Evolutionary conservation across 2,888 invertebrate genomes (phyloP).

Genomic region (Agrilus cyanescens): DNA sequence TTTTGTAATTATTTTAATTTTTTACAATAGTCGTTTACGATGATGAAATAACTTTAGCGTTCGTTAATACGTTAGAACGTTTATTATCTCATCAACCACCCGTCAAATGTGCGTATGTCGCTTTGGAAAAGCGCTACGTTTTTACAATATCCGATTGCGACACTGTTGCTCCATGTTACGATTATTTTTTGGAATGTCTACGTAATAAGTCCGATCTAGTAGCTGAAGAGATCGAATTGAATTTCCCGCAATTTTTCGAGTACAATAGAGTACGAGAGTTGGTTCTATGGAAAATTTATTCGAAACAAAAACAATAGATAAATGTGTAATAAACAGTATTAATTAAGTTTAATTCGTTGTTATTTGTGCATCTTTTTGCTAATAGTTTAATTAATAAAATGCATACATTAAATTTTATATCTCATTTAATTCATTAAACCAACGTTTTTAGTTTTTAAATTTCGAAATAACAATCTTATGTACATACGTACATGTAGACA

Average conservation of each 20-base stretch:
- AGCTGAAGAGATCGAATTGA: slow-evolving; percentile 49
- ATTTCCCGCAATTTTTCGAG: slow-evolving; percentile 71
- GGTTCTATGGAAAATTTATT: slow-evolving; percentile 58
- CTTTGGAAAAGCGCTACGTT: slow-evolving; percentile 77
- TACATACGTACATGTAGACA: no score
- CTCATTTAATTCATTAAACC: no score
- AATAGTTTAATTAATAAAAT: no score
- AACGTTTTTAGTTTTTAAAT: no score
- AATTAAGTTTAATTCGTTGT: no score
- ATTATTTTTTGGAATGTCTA: slow-evolving; percentile 59
- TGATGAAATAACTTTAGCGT: slow-evolving; percentile 67
- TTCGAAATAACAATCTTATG: no score
- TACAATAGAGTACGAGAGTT: slow-evolving; percentile 71
- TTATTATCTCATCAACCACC: slow-evolving; percentile 45
- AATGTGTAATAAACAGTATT: no score
- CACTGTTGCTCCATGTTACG: slow-evolving; percentile 77
- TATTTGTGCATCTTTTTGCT: no score
- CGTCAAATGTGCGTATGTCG: slow-evolving; percentile 54
- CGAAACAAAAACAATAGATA: slow-evolving; percentile 19
- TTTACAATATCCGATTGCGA: slow-evolving; percentile 73
- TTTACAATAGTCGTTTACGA: slow-evolving; percentile 68
- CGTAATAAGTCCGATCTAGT: slow-evolving; percentile 45
- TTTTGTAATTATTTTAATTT: slow-evolving; percentile 7
- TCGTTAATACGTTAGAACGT: slow-evolving; percentile 58
- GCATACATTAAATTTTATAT: no score